These are phyloP conservation scores for Lepus europaeus DNA, from an alignment of 2,113 vertebrate genomes.

Conservation along the genomic window DNA sequence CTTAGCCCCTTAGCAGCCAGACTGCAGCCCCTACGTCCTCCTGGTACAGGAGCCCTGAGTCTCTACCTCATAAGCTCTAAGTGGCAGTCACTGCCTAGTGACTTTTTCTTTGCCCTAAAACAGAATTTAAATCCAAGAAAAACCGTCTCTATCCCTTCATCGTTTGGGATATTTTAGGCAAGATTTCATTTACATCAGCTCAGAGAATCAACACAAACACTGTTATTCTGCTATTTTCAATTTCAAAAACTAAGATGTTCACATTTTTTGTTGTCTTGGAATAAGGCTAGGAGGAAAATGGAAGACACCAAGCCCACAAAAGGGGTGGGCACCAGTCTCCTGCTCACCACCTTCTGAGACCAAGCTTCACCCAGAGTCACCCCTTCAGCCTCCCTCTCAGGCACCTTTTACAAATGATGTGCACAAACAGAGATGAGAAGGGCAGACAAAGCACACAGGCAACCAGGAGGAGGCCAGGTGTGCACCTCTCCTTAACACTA, in stretches of 20 bases:
- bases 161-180: neutral
- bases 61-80: neutral
- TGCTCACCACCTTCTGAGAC: neutral
- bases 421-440: neutral
- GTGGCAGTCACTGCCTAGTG: neutral
- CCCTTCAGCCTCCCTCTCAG: neutral
- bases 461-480: neutral
- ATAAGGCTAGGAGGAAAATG: neutral
- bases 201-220: neutral
- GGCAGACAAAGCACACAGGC: neutral
- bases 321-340: neutral
- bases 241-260: neutral
- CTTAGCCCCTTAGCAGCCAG: no score
- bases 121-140: neutral
- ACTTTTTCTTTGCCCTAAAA: neutral
- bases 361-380: neutral
- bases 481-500: neutral
- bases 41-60: neutral
- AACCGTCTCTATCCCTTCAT: neutral
- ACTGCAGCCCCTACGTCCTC: neutral
- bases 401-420: neutral
- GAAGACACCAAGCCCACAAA: neutral
- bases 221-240: neutral
- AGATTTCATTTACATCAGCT: neutral
- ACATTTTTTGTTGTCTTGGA: neutral